These are phyloP conservation scores for Meteorus sp. DNA, from an alignment of 1,140 invertebrate species.

Conservation along the genomic window DNA sequence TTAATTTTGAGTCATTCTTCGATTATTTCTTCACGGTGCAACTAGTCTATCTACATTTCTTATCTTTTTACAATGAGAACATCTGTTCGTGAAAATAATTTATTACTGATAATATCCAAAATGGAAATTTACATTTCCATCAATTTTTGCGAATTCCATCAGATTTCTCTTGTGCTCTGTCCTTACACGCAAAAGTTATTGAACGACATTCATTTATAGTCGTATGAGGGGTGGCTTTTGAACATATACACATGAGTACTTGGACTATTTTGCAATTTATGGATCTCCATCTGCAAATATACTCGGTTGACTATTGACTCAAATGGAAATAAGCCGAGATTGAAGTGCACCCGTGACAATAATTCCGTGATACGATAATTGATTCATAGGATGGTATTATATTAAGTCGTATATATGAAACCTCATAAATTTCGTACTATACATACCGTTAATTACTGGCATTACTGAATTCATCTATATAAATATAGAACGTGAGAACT, in stretches of 20 bases:
- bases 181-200: background rate
- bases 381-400: conserved; percentile 50
- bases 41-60: no score
- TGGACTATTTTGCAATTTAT: conserved; percentile 36
- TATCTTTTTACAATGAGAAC: no score
- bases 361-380: conserved; percentile 50
- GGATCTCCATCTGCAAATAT: conserved; percentile 29
- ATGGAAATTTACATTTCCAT: no score
- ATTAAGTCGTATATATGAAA: conserved; percentile 40
- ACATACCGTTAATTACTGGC: background rate
- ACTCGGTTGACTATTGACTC: conserved; percentile 25
- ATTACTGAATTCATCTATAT: background rate
- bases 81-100: no score
- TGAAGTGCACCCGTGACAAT: conserved; percentile 28
- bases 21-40: no score
- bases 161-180: background rate
- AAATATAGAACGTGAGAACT: no score
- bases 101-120: no score
- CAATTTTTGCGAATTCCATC: no score
- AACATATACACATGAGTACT: conserved; percentile 36
- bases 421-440: conserved; percentile 13
- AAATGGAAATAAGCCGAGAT: conserved; percentile 31
- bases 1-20: no score
- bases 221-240: conserved; percentile 25
- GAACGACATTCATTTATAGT: background rate